Percentiles rank a stretch among this genome's conserved stretches.
Conservation (phyloP, 2,113 vertebrate species). For the Peromyscus californicus region DNA sequence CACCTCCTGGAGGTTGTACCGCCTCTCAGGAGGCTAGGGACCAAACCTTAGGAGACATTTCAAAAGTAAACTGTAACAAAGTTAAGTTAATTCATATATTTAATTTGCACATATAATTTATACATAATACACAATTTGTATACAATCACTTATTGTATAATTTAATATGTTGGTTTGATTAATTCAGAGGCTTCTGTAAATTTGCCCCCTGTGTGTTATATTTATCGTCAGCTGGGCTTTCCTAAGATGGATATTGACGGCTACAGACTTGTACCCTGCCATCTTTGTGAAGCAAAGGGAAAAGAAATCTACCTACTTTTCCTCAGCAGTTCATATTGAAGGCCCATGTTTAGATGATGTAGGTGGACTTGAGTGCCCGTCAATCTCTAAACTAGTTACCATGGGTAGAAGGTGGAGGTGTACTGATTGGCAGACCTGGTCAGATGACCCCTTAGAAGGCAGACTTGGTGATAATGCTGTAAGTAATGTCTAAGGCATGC, state of each 20-base stretch:
- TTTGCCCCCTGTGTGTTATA: not conserved
- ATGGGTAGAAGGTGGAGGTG: no score
- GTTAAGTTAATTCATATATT: not conserved
- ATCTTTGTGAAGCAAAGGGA: not conserved
- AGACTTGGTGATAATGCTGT: not conserved
- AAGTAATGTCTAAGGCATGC: not conserved
- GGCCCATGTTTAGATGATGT: not conserved
- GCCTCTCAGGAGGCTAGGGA: not conserved
- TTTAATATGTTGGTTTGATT: not conserved
- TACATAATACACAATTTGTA: not conserved
- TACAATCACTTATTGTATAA: not conserved
- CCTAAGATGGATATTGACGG: not conserved
- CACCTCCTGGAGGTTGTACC: not conserved
- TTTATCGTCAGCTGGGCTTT: not conserved
- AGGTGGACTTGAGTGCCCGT: not conserved
- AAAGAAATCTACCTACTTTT: not conserved
- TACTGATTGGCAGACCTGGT: not conserved
- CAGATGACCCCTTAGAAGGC: not conserved
- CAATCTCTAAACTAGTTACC: not conserved
- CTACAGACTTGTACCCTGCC: not conserved
- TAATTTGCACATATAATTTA: not conserved
- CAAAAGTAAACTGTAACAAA: not conserved
- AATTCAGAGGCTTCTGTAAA: not conserved
- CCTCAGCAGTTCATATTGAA: not conserved
- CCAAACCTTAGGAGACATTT: not conserved